phyloP scores from a whole-genome alignment of 2,888 invertebrate genomes.

The Keiferia lycopersicella region DNA sequence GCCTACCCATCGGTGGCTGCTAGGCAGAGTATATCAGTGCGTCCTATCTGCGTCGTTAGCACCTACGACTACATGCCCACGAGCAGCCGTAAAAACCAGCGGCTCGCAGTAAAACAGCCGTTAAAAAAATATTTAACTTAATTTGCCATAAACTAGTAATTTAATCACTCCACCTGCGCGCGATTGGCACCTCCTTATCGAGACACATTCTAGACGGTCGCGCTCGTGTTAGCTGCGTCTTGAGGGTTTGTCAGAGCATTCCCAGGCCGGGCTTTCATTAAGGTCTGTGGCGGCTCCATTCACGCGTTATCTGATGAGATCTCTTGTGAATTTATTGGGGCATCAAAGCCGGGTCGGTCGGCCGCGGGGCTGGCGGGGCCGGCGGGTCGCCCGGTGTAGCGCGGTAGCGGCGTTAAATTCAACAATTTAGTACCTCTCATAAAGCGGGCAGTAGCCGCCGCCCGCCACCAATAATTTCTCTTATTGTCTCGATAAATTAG shows the following conservation, averaged over 20 bases:
- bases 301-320: conserved; percentile 65
- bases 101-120: conserved; percentile 27
- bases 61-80: conserved; percentile 19
- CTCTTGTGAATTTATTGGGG: conserved; percentile 71
- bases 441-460: conserved; percentile 64
- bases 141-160: conserved; percentile 58
- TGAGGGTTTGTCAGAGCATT: conserved; percentile 56
- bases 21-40: conserved; percentile 16
- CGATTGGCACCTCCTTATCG: conserved; percentile 58
- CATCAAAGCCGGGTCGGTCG: conserved; percentile 46
- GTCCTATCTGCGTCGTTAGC: conserved; percentile 24
- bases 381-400: conserved; percentile 61
- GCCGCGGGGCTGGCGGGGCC: conserved; percentile 38
- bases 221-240: conserved; percentile 57
- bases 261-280: conserved; percentile 54
- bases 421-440: conserved; percentile 73
- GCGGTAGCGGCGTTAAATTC: conserved; percentile 72
- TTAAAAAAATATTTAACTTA: conserved; percentile 33
- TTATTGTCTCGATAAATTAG: conserved; percentile 80
- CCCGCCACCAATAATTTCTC: conserved; percentile 67
- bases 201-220: conserved; percentile 50
- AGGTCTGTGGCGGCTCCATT: conserved; percentile 46
- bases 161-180: conserved; percentile 56
- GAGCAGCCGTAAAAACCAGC: conserved; percentile 27
- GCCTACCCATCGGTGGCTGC: neutral